Evolutionary conservation across 2,888 invertebrate genomes (phyloP), one percentile per base, ranked within the genome.

Genomic region (Apomyelois bistriatella): DNA sequence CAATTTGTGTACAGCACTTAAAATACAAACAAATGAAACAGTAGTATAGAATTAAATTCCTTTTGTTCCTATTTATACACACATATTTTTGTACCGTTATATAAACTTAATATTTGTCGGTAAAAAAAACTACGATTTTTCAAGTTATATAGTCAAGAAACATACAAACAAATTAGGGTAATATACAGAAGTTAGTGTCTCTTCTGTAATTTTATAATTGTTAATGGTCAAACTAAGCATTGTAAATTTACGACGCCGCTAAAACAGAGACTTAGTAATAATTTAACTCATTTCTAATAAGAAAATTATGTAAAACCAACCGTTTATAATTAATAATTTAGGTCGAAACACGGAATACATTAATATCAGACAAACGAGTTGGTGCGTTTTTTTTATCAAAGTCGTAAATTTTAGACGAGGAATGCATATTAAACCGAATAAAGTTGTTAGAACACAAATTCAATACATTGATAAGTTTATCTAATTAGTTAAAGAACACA

Each of bases 281-380:
- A 81, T 81, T 86, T 80, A 83, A 84, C 76, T 82, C 72, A 76
- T 79, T 76, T 76, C 74, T 84, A 84, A 87, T 87, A 85, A 83
- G 83, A 81, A 83, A 87, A 86, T 88, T 88, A 88, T 87, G 88
- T 85, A 82, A 86, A 87, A 78, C 65, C 69, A 68, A 61, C 70
- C 76, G 76, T 80, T 88, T 84, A 78, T 80, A 85, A 88, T 87
- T 85, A 87, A 84, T 87, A 85, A 86, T 87, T 84, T 70, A 70
- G 79, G 66, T 73, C 66, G 65, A 68, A 82, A 75, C 68, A 72
- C 76, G 76, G 72, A 72, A 76, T 70, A 72, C 63, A 72, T 75
- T 79, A 76, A 68, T 55, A 63, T 58, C 50, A 58, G 56, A 59
- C 68, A 68, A 65, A 68, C 62, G 68, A 62, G 58, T 66, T 66